Conservation (phyloP, 2,888 invertebrate genomes). For the Thalpophila matura region DNA sequence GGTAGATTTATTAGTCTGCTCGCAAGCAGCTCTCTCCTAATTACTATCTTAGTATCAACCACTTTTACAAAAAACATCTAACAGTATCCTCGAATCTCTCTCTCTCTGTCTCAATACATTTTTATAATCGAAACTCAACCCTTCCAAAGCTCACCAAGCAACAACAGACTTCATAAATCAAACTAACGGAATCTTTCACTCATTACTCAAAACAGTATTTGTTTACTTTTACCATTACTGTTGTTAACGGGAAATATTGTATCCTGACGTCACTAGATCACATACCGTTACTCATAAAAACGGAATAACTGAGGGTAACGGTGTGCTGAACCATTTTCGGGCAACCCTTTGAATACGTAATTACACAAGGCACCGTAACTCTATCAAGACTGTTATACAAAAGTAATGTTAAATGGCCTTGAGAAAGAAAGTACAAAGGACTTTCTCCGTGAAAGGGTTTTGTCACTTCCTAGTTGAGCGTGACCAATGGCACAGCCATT, state of each 20-base stretch:
- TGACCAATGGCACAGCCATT: slow-evolving; percentile 75
- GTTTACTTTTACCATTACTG: slow-evolving; percentile 65
- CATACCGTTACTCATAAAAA: slow-evolving; percentile 82
- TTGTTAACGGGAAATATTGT: slow-evolving; percentile 53
- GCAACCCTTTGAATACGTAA: slow-evolving; percentile 86
- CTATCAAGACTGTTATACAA: slow-evolving; percentile 82
- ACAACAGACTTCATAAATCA: slow-evolving; percentile 55
- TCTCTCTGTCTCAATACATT: slow-evolving; percentile 14
- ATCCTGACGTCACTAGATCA: slow-evolving; percentile 67
- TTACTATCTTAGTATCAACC: background rate
- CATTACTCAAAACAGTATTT: slow-evolving; percentile 79
- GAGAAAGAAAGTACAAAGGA: slow-evolving; percentile 85
- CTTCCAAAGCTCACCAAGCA: slow-evolving; percentile 2
- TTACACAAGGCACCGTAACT: slow-evolving; percentile 88
- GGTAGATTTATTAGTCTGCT: background rate
- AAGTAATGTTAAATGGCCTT: slow-evolving; percentile 81
- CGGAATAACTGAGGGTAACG: slow-evolving; percentile 75
- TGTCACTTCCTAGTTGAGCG: slow-evolving; percentile 78
- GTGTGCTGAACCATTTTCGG: slow-evolving; percentile 81
- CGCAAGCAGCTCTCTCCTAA: background rate
- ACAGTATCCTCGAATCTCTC: background rate
- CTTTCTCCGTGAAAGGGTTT: slow-evolving; percentile 85
- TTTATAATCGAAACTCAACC: slow-evolving; percentile 30
- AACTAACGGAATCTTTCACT: slow-evolving; percentile 68
- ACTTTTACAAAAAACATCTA: background rate